Evolutionary conservation across 1,140 invertebrate genomes (phyloP).

Genomic region (Cecropterus lyciades): DNA sequence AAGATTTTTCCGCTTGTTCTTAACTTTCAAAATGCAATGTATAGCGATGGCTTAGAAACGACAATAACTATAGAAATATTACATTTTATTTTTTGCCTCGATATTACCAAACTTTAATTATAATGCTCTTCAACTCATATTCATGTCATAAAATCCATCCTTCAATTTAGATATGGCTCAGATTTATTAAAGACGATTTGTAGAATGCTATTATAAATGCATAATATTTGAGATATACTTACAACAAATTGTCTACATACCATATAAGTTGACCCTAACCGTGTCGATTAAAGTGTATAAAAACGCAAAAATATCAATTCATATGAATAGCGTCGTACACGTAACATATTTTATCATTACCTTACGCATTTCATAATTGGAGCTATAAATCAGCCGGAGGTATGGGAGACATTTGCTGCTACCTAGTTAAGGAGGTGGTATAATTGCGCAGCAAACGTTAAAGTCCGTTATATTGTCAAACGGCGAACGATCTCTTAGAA

Average conservation of each 20-base stretch:
- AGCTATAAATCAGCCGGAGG: slow-evolving; percentile 15
- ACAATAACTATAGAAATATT: no score
- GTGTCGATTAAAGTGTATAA: slow-evolving; percentile 12
- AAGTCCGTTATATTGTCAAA: slow-evolving; percentile 52
- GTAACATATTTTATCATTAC: slow-evolving; percentile 25
- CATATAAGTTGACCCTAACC: slow-evolving; percentile 4
- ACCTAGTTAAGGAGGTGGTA: slow-evolving; percentile 30
- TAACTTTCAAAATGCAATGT: neutral
- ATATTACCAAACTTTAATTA: no score
- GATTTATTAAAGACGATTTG: no score
- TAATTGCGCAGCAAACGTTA: slow-evolving; percentile 35
- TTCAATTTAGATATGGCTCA: no score
- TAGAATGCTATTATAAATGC: neutral
- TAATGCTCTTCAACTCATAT: no score
- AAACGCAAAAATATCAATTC: slow-evolving; percentile 1
- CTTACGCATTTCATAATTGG: slow-evolving; percentile 22
- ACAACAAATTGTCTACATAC: neutral
- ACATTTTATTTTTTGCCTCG: no score
- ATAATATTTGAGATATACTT: neutral
- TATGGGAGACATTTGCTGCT: slow-evolving; percentile 13
- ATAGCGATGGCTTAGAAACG: no score
- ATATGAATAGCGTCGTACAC: slow-evolving; percentile 9
- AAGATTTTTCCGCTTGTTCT: neutral
- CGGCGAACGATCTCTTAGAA: slow-evolving; percentile 36
- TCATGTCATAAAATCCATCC: no score